Conservation (phyloP, 2,797 vertebrate species). For the Cuculus canorus region DNA sequence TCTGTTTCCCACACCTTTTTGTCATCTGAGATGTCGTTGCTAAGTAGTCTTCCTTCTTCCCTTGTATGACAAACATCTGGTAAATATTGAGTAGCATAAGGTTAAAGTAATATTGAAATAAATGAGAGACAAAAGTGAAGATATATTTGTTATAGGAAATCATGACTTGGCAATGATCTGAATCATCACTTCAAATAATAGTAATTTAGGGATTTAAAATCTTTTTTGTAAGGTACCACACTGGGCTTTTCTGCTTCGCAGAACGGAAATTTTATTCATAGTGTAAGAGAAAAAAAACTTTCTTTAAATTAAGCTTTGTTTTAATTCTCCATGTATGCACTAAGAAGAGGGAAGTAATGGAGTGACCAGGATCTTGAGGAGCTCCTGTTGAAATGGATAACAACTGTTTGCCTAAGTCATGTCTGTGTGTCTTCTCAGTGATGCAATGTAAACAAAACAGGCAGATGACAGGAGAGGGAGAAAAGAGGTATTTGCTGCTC, state of each 20-base stretch:
- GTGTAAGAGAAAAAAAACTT: neutral
- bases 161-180: neutral
- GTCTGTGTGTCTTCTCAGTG: neutral
- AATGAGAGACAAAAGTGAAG: neutral
- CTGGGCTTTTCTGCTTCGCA: neutral
- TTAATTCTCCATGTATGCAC: neutral
- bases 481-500: neutral
- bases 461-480: neutral
- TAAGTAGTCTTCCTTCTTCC: neutral
- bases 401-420: neutral
- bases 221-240: neutral
- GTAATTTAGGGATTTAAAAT: neutral
- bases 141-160: neutral
- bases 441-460: constrained; percentile 7
- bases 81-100: neutral
- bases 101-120: neutral
- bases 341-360: neutral
- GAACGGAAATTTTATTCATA: neutral
- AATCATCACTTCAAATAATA: neutral
- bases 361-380: neutral
- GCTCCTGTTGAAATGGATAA: neutral
- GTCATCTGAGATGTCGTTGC: neutral
- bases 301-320: neutral
- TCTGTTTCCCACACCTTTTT: neutral
- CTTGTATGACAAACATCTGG: neutral